phyloP scores from a whole-genome alignment of 2,113 vertebrate species.

The Solenodon paradoxus region DNA sequence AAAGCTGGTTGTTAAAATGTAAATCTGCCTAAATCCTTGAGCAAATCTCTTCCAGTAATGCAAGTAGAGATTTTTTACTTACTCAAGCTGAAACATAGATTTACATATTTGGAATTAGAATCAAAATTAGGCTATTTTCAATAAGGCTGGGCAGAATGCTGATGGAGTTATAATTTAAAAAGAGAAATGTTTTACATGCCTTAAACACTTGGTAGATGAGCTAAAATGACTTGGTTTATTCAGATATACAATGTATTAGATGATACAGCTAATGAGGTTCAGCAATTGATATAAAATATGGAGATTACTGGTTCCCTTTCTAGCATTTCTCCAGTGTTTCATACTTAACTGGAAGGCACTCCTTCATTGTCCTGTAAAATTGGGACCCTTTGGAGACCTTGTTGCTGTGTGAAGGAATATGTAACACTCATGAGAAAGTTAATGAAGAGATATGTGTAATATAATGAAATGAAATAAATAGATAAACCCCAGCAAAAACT shows the following conservation, averaged over 20 bases:
- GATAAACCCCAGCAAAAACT: too few relatives aligned
- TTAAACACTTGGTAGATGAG: neutral
- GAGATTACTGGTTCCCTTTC: neutral
- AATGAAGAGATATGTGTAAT: too few relatives aligned
- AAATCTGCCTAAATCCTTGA: slow-evolving; percentile 75
- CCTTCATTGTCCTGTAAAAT: neutral
- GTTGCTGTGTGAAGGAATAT: neutral
- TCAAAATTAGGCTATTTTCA: slow-evolving; percentile 61
- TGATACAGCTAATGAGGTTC: slow-evolving; percentile 9
- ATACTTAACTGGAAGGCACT: neutral
- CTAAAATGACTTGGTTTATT: slow-evolving; percentile 18
- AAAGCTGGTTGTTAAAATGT: slow-evolving; percentile 70
- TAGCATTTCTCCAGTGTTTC: neutral
- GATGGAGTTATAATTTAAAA: slow-evolving; percentile 46
- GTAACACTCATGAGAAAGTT: neutral
- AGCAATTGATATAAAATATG: neutral
- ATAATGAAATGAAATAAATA: too few relatives aligned
- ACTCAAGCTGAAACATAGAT: slow-evolving; percentile 50
- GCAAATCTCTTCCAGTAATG: slow-evolving; percentile 54
- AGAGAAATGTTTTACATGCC: slow-evolving; percentile 31
- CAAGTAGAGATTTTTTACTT: slow-evolving; percentile 59
- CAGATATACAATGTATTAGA: neutral
- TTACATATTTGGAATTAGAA: slow-evolving; percentile 70
- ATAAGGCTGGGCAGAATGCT: slow-evolving; percentile 27
- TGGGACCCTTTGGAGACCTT: neutral